These are phyloP conservation scores for Nannoperca australis DNA, from an alignment of 2,797 vertebrate genomes.

Conservation along the genomic window DNA sequence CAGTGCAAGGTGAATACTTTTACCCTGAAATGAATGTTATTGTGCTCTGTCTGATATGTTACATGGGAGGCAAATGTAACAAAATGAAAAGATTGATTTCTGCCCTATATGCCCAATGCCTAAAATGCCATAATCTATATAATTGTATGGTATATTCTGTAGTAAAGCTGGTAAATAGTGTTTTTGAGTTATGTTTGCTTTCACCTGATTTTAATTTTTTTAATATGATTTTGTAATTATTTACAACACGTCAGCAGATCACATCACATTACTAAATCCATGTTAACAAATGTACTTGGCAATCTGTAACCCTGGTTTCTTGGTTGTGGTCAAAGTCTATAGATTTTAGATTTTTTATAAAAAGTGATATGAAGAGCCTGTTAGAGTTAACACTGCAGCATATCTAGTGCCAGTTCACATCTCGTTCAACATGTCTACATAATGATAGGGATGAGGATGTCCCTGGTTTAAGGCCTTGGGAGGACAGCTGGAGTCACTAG, in stretches of 20 bases:
- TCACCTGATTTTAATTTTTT: not conserved
- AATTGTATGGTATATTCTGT: not conserved
- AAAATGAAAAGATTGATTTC: constrained; percentile 17
- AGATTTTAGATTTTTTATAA: not conserved
- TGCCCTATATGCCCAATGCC: not conserved
- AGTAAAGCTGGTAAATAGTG: not conserved
- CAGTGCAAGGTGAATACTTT: not conserved
- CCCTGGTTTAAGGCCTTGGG: constrained; percentile 14
- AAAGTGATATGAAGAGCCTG: constrained; percentile 1
- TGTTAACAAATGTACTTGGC: not conserved
- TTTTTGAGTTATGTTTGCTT: not conserved
- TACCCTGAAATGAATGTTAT: not conserved
- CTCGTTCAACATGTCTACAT: constrained; percentile 1
- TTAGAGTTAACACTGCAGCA: constrained; percentile 10
- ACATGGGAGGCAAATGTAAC: constrained; percentile 20
- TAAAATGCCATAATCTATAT: not conserved
- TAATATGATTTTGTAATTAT: not conserved
- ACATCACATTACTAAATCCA: not conserved
- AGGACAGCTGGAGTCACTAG: constrained; percentile 31
- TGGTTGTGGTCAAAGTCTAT: not conserved
- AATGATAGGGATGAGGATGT: constrained; percentile 13
- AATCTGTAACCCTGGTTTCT: not conserved
- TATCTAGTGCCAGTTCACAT: constrained; percentile 8
- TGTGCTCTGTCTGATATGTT: constrained; percentile 16
- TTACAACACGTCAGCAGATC: not conserved